Evolutionary conservation across 2,797 vertebrate genomes (phyloP), one percentile per base, ranked within the genome.

Genomic region (Falco columbarius): DNA sequence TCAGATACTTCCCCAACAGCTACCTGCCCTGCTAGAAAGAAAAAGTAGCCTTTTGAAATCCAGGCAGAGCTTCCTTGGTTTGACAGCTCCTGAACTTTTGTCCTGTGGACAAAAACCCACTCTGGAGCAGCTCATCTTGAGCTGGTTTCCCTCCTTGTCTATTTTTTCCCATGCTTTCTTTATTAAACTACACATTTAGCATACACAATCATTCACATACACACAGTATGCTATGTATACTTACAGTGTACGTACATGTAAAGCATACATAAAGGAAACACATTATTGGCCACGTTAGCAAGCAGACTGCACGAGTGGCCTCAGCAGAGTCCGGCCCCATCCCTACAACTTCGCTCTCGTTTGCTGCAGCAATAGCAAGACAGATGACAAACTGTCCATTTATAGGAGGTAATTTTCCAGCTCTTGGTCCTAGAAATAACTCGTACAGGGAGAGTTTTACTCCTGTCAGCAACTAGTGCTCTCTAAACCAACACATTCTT

Each of bases 201-300:
- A 42, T 19, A 29, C n/a, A 20, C 19, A 47, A 22, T 30, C 47
- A 26, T 19, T 84, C 15, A n/a, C 38, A 58, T 14, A 24, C 4
- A 23, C 24, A n/a, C 3, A 16, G 6, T 17, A 29, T 13, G 9
- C n/a, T 68, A 27, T 12, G 4, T 11, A 20, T 34, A 14, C 22
- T 70, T 30, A 17, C 3, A 75, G 34, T 3, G 10, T 6, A 44
- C 17, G 21, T 46, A 30, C 18, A 14, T 9, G 17, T 26, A 40
- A 76, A 58, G n/a, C 12, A 46, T 3, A 12, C 14, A 23, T 12
- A 21, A 7, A 26, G 15, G 16, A 59, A 51, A 42, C 14, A 6
- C 0, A 0, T 13, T 46, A 27, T 24, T 66, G 38, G 9, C 27
- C 51, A 44, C 4, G 2, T 5, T 22, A 10, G 29, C 65, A 63